A percentile compares a stretch with the other conserved stretches of the same genome.
Conservation (phyloP, 2,797 vertebrate species). For the Furcifer pardalis region DNA sequence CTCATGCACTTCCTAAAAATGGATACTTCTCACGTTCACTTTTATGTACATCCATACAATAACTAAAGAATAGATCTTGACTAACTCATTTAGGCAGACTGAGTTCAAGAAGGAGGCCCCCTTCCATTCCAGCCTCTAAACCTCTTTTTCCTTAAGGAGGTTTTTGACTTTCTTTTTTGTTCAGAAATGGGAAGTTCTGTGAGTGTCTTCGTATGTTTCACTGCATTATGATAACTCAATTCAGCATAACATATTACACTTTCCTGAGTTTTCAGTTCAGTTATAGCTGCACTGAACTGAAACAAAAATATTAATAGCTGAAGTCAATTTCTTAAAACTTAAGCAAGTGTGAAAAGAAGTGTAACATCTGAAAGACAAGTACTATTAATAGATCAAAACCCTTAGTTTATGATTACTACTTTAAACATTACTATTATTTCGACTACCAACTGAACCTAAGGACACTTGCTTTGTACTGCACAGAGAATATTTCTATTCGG, state of each 20-base stretch:
- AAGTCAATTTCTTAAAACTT: neutral
- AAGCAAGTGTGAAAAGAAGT: neutral
- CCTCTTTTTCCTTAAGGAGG: neutral
- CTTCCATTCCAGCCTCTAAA: neutral
- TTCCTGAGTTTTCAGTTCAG: neutral
- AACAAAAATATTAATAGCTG: neutral
- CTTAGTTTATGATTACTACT: neutral
- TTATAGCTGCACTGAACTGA: neutral
- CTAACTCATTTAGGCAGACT: neutral
- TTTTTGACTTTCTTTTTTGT: slow-evolving; percentile 8
- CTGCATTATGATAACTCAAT: neutral
- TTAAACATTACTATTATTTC: neutral
- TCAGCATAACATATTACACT: neutral
- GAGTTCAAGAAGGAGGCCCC: neutral
- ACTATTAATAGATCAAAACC: neutral
- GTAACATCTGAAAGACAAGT: neutral
- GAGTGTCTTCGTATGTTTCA: neutral
- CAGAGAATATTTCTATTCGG: neutral
- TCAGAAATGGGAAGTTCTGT: neutral
- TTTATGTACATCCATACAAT: neutral
- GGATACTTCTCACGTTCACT: neutral
- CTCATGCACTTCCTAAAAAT: neutral
- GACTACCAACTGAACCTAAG: neutral
- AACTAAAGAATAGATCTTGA: neutral
- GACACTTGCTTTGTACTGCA: neutral